Evolutionary conservation across 2,888 invertebrate species (phyloP).

Genomic region (Limnephilus marmoratus): DNA sequence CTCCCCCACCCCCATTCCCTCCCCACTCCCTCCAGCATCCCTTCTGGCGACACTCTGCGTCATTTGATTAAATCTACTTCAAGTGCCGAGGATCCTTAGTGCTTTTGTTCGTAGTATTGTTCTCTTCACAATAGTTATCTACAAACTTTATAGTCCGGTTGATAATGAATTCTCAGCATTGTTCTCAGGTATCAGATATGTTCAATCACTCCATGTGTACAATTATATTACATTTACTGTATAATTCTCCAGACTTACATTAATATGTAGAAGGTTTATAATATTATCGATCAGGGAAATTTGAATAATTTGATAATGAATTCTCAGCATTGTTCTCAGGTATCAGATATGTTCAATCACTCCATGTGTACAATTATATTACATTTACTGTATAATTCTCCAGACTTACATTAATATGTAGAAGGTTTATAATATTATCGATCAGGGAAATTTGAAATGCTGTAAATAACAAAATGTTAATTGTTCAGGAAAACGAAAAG

Average conservation of each 20-base stretch:
- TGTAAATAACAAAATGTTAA: too few relatives aligned
- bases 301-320: neutral
- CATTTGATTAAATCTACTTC: conserved; percentile 35
- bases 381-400: neutral
- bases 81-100: conserved; percentile 25
- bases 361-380: neutral
- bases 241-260: neutral
- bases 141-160: neutral
- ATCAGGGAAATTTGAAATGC: too few relatives aligned
- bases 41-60: conserved; percentile 34
- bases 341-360: neutral
- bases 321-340: neutral
- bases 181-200: neutral
- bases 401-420: neutral
- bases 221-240: neutral
- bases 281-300: too few relatives aligned
- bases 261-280: too few relatives aligned
- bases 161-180: neutral
- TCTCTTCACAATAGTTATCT: neutral
- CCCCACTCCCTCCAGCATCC: neutral
- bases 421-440: too few relatives aligned
- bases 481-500: too few relatives aligned
- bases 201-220: neutral
- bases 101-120: conserved; percentile 6
- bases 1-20: neutral